Base-by-base conservation (phyloP, 2,797 vertebrate species). In the Lepilemur septentrionalis region DNA sequence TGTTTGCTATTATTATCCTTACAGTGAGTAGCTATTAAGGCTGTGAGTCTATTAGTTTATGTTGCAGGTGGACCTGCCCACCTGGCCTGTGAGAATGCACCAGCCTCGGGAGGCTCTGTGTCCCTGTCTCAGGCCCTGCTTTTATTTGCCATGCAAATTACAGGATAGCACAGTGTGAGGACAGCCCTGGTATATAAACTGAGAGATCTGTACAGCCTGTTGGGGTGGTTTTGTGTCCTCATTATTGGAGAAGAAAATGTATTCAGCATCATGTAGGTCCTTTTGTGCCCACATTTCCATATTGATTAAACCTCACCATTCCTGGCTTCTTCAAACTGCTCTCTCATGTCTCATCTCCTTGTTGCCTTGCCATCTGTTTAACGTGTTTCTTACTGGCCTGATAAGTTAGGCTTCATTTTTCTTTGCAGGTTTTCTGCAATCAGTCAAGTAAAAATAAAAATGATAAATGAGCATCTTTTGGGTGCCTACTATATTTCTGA, bases 381-480 rank as follows among this genome's bases (percentile, higher is more conserved):
- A 89, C 82, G 38, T 94, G 96, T 97, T 11, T 84, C 95, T 97
- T 96, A 78, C 92, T 96, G 32, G 55, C 12, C n/a, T 78, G 94
- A 96, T 97, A 70, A 93, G 93, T 82, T 85, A 91, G 17, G 17
- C 43, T 97, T 83, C 80, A 94, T 94, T 94, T 97, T 67, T 88
- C 91, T 96, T 94, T 96, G 55, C 50, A 84, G 15, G 0, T 72
- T 96, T 75, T 85, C 83, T 95, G 12, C n/a, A 80, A 97, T 95
- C 89, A 96, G 91, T 97, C 79, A 97, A 96, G 73, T 96, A 95
- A 93, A 91, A 95, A 78, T 95, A 95, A 96, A 95, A 96, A 93
- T 93, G 82, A 97, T 91, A 91, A 94, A 87, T 80, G 83, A 87
- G 0, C 59, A 79, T 75, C 75, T 92, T 70, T 79, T 91, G 81